A percentile compares a stretch with the other conserved stretches of the same genome.
phyloP scores from a whole-genome alignment of 2,797 vertebrate species.

The Clarias platycephalus region DNA sequence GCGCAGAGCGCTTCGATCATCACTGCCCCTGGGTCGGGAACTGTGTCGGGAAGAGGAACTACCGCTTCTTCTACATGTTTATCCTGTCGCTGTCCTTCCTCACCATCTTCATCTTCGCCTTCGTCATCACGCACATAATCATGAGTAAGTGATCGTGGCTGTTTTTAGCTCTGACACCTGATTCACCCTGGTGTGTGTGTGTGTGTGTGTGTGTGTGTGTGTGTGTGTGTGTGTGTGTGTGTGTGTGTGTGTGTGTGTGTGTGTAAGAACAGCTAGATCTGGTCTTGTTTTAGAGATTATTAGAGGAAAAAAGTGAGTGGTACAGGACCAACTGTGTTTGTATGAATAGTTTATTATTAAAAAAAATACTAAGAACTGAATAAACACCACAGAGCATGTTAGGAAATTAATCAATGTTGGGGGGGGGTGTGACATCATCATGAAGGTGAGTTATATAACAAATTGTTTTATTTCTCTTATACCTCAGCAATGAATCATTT shows the following conservation, averaged over 20 bases:
- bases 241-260: neutral
- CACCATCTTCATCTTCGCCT: conserved; percentile 98
- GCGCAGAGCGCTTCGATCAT: conserved; percentile 97
- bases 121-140: conserved; percentile 96
- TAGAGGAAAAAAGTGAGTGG: too few species aligned
- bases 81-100: conserved; percentile 99
- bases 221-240: neutral
- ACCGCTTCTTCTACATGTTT: conserved; percentile 99
- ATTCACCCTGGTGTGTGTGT: neutral
- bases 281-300: neutral
- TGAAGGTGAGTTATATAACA: neutral
- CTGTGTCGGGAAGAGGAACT: conserved; percentile 99
- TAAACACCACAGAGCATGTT: neutral
- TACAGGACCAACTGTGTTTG: neutral
- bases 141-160: conserved; percentile 84
- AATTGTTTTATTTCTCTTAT: neutral
- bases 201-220: neutral
- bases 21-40: conserved; percentile 99
- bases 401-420: neutral
- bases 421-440: neutral
- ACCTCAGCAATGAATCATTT: neutral
- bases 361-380: neutral
- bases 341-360: neutral
- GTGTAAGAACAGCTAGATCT: neutral
- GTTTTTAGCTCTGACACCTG: conserved; percentile 9